phyloP scores from a whole-genome alignment of 2,113 vertebrate species.

The Eurystomus gularis region DNA sequence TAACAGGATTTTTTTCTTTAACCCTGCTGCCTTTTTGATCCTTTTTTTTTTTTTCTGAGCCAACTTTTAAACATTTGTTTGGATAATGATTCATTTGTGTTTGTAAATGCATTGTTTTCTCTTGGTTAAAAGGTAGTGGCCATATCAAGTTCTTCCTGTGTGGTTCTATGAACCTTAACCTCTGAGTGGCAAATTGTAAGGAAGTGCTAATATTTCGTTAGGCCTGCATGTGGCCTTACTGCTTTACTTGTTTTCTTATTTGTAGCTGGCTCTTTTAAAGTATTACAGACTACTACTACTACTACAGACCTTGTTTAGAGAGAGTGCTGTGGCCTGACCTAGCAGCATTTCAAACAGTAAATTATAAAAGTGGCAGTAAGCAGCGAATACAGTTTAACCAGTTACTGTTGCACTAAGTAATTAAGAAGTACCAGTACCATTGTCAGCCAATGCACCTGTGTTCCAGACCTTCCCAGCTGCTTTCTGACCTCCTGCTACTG shows the following conservation, averaged over 20 bases:
- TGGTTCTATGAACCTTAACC: neutral
- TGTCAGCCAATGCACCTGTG: neutral
- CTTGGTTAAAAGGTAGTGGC: neutral
- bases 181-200: neutral
- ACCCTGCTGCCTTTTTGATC: neutral
- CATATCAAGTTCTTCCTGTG: neutral
- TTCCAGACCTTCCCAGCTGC: neutral
- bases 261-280: neutral
- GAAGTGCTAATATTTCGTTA: neutral
- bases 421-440: neutral
- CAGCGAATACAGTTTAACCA: neutral
- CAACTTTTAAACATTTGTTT: constrained; percentile 28
- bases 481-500: neutral
- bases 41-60: neutral
- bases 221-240: neutral
- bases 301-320: neutral
- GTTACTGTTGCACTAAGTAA: neutral
- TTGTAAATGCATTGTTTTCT: constrained; percentile 47
- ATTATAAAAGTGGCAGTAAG: neutral
- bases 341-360: neutral
- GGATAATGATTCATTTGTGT: neutral
- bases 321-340: neutral
- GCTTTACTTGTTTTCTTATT: neutral
- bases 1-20: neutral
- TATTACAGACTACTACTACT: fast-evolving